phyloP scores from a whole-genome alignment of 2,888 invertebrate species.

The Chrysolina oricalcia region DNA sequence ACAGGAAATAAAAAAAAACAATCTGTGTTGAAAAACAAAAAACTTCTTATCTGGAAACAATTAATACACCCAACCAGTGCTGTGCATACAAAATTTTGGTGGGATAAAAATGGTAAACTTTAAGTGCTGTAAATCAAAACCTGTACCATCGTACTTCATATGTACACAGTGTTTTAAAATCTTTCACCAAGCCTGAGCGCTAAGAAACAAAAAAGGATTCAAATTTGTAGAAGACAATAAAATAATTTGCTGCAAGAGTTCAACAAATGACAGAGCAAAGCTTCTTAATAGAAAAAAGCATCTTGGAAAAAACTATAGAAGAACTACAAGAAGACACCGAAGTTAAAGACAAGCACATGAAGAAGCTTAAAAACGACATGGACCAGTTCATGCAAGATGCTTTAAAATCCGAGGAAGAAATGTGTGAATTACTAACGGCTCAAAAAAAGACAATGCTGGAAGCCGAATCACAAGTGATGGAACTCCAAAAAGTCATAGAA shows the following conservation, averaged over 20 bases:
- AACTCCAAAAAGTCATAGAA: conserved; percentile 12
- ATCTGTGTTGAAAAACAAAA: not conserved
- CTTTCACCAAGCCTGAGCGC: not conserved
- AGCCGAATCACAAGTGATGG: conserved; percentile 2
- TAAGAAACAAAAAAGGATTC: conserved; percentile 1
- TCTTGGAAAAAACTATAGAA: conserved; percentile 10
- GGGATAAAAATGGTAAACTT: not conserved
- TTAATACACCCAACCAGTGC: conserved; percentile 2
- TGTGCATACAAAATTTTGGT: not conserved
- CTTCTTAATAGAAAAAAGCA: conserved; percentile 1
- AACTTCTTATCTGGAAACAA: conserved; percentile 1
- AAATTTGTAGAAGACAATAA: conserved; percentile 3
- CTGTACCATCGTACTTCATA: not conserved
- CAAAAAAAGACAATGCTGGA: conserved; percentile 3
- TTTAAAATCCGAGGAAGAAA: no score
- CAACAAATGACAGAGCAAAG: not conserved
- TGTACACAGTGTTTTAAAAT: no score
- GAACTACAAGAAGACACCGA: conserved; percentile 11
- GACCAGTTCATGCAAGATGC: not conserved
- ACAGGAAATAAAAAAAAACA: not conserved
- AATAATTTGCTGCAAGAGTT: conserved; percentile 11
- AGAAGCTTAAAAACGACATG: not conserved
- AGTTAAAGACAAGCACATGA: conserved; percentile 7
- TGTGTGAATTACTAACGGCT: not conserved
- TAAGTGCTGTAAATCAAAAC: not conserved